phyloP scores from a whole-genome alignment of 2,888 invertebrate genomes.

The Hirtodrosophila cameraria region DNA sequence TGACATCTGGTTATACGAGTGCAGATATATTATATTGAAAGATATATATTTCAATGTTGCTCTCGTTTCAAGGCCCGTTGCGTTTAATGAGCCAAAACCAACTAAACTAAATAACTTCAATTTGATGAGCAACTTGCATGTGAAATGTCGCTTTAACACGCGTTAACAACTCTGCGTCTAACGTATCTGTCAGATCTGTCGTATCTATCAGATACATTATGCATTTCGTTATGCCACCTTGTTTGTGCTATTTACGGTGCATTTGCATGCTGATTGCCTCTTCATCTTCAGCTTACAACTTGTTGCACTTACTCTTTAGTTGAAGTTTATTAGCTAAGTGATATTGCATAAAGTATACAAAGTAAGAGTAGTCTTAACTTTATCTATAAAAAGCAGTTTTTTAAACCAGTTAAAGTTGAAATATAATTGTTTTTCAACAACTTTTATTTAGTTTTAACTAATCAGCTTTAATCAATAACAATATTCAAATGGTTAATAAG shows the following conservation, averaged over 20 bases:
- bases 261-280: conserved; percentile 54
- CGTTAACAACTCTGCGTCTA: conserved; percentile 37
- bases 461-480: too few species aligned
- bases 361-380: too few species aligned
- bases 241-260: conserved; percentile 50
- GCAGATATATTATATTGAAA: too few species aligned
- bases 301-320: conserved; percentile 22
- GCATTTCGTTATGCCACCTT: conserved; percentile 53
- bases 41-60: conserved; percentile 34
- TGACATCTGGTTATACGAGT: conserved; percentile 31
- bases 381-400: too few species aligned
- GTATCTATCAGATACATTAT: conserved; percentile 53
- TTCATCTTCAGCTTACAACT: conserved; percentile 13
- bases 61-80: conserved; percentile 66
- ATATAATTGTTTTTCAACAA: too few species aligned
- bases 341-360: neutral
- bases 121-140: conserved; percentile 22
- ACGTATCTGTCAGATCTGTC: conserved; percentile 49
- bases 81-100: conserved; percentile 60
- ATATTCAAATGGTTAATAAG: too few species aligned
- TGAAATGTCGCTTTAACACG: neutral
- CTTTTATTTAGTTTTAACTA: too few species aligned
- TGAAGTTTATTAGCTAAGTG: neutral
- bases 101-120: conserved; percentile 18
- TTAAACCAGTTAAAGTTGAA: too few species aligned